These are phyloP conservation scores for Tetramorium parvispinum DNA, from an alignment of 1,140 invertebrate genomes.

Conservation along the genomic window DNA sequence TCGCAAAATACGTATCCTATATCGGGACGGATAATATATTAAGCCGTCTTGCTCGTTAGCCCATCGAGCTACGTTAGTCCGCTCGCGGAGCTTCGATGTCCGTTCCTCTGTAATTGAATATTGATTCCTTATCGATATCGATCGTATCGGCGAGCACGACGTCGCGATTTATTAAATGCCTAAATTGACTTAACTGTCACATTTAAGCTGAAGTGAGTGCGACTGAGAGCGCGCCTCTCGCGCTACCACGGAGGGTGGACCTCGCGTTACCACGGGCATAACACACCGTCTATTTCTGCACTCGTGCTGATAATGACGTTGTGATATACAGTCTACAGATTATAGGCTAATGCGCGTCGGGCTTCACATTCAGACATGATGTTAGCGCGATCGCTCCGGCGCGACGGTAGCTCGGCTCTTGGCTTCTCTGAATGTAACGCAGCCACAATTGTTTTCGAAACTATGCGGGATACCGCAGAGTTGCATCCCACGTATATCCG, in stretches of 20 bases:
- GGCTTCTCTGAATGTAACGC: background rate
- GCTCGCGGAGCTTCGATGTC: background rate
- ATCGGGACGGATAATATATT: slow-evolving; percentile 41
- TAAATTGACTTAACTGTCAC: background rate
- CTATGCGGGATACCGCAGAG: background rate
- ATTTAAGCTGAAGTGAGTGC: background rate
- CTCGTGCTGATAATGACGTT: background rate
- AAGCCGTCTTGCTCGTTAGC: slow-evolving; percentile 25
- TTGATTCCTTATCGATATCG: slow-evolving; percentile 27
- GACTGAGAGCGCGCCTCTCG: background rate
- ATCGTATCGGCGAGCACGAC: background rate
- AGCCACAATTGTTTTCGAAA: background rate
- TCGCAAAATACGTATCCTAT: slow-evolving; percentile 39
- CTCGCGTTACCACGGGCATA: background rate
- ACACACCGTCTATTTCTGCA: background rate
- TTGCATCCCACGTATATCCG: background rate
- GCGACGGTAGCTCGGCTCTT: background rate
- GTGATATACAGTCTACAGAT: slow-evolving; percentile 1
- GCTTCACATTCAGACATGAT: background rate
- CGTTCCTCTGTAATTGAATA: slow-evolving; percentile 27
- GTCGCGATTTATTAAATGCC: slow-evolving; percentile 17
- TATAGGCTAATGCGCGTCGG: background rate
- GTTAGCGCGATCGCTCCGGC: background rate
- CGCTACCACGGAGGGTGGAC: background rate
- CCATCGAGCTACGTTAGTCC: slow-evolving; percentile 2